phyloP scores from a whole-genome alignment of 2,113 vertebrate genomes.

The Verasper variegatus region DNA sequence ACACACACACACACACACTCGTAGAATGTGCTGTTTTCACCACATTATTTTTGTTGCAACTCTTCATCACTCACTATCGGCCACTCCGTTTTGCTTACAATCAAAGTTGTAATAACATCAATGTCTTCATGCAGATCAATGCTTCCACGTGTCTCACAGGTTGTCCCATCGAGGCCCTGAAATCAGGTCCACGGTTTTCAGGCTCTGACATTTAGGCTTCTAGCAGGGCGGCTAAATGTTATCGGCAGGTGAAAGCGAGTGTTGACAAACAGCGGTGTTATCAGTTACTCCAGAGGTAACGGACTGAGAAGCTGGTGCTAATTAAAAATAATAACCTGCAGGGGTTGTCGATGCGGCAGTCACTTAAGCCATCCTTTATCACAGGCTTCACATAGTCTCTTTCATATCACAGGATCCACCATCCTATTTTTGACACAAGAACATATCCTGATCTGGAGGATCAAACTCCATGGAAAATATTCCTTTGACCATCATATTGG shows the following conservation, averaged over 20 bases:
- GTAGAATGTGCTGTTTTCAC: slow-evolving; percentile 22
- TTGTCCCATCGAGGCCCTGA: background rate
- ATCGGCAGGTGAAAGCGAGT: slow-evolving; percentile 18
- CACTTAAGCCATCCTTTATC: background rate
- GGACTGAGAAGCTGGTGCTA: slow-evolving; percentile 21
- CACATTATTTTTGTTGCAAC: slow-evolving; percentile 12
- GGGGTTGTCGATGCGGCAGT: background rate
- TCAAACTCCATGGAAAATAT: background rate
- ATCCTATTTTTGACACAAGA: background rate
- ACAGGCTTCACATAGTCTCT: slow-evolving; percentile 2
- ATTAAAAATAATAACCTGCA: slow-evolving; percentile 43
- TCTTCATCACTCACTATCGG: background rate
- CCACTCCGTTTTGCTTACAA: background rate
- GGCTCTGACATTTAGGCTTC: slow-evolving; percentile 23
- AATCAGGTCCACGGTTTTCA: slow-evolving; percentile 10
- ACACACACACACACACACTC: too few relatives aligned
- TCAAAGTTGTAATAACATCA: background rate
- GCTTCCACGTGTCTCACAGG: background rate
- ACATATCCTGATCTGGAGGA: background rate
- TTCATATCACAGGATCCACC: slow-evolving; percentile 21
- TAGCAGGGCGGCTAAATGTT: slow-evolving; percentile 16
- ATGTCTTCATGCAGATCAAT: background rate
- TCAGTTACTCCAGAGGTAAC: slow-evolving; percentile 17
- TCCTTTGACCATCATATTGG: background rate
- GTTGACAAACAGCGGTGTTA: slow-evolving; percentile 18